Percentiles rank a stretch among this genome's conserved stretches.
These are phyloP conservation scores for Oxycera nigricornis DNA, from an alignment of 2,888 invertebrate species.

Conservation along the genomic window DNA sequence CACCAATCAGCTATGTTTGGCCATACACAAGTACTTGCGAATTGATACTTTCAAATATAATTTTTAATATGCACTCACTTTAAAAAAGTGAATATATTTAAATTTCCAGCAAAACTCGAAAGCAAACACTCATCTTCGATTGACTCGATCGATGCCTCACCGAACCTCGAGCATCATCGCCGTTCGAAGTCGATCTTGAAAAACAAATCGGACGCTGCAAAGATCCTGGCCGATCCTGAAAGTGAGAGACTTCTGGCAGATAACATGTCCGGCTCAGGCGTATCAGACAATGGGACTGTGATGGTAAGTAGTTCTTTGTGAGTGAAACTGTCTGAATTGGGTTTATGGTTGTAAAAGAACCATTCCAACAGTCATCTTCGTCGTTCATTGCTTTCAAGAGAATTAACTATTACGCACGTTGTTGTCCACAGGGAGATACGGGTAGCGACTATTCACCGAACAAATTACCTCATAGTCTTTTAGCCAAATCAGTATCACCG, in stretches of 20 bases:
- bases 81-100: constrained; percentile 11
- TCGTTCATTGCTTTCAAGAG: background rate
- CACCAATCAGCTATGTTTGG: background rate
- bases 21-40: background rate
- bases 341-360: background rate
- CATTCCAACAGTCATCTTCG: background rate
- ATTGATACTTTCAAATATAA: background rate
- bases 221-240: constrained; percentile 70
- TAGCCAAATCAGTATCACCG: constrained; percentile 63
- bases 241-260: constrained; percentile 77
- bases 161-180: constrained; percentile 71
- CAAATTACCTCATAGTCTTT: constrained; percentile 62
- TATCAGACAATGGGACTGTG: constrained; percentile 65
- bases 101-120: constrained; percentile 61
- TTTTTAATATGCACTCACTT: background rate
- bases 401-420: background rate
- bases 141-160: constrained; percentile 73
- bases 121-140: constrained; percentile 73
- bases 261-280: constrained; percentile 67
- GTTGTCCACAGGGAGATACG: constrained; percentile 67
- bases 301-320: constrained; percentile 53
- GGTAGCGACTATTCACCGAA: constrained; percentile 72
- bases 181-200: constrained; percentile 79
- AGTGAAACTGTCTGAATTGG: background rate
- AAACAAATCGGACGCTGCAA: constrained; percentile 71